Evolutionary conservation across 2,888 invertebrate species (phyloP), one percentile per base, ranked within the genome.

Genomic region (Fragum sueziense): DNA sequence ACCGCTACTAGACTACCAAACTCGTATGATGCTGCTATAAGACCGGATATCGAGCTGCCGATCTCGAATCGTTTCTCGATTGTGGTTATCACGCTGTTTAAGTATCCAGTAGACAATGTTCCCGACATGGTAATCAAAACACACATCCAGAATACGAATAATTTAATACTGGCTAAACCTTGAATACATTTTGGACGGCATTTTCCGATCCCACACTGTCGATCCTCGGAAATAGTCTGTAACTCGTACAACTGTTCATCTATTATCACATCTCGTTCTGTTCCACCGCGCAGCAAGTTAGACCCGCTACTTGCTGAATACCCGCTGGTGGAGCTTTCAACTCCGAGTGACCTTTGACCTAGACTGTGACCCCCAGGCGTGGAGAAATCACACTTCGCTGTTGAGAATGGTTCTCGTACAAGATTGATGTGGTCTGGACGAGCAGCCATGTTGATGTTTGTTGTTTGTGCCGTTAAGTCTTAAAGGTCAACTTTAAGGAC

Each of bases 1-100:
- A 98, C 98, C 51, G 98, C 97, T 92, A 97, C 96, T 88, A 98
- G 97, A 94, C 98, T 98, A 91, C 98, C 98, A 61, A 93, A 88
- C 95, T 98, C 98, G 93, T 98, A 98, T 90, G 97, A 97, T 90
- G 97, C 97, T 76, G 98, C 97, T 87, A 98, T 97, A 89, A 98
- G 95, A 76, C 98, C 98, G 70, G 97, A 97, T 86, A 97, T 96
- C 92, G 97, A 97, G 93, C 97, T 97, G 80, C 97, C 97, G 91
- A 98, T 97, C 94, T 98, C 97, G 85, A 94, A 95, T 62, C 98
- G 96, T 94, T 98, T 98, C 94, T 98, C 98, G 91, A 98, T 98
- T 75, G 98, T 98, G 87, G 98, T 98, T 93, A 98, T 98, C 94
- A 98, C 98, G 72, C 92, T 92, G 86, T 90, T 92, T 34, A 93